Evolutionary conservation across 2,888 invertebrate genomes (phyloP).

Genomic region (Anoncus sp.): DNA sequence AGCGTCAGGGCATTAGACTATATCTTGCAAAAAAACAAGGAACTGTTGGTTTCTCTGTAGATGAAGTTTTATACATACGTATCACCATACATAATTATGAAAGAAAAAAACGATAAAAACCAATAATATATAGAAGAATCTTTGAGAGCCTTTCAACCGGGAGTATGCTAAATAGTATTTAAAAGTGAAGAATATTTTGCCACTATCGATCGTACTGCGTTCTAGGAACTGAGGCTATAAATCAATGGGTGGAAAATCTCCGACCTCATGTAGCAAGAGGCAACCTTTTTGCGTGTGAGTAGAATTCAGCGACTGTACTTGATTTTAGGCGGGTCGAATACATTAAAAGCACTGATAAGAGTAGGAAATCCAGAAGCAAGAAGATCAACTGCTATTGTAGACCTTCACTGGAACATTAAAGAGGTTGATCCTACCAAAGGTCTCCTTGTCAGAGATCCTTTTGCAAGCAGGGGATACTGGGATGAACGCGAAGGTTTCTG

Average conservation of each 20-base stretch:
- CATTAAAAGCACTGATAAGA: constrained; percentile 42
- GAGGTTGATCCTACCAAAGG: constrained; percentile 51
- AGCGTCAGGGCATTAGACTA: no score
- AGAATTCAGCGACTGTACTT: neutral
- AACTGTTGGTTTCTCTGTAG: no score
- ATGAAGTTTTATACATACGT: no score
- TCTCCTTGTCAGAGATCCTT: constrained; percentile 33
- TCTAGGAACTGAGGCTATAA: no score
- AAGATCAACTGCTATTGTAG: constrained; percentile 38
- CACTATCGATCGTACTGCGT: no score
- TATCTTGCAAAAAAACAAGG: no score
- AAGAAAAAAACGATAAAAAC: no score
- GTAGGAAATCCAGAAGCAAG: constrained; percentile 20
- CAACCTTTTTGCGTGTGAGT: constrained; percentile 10
- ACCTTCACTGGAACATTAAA: constrained; percentile 54
- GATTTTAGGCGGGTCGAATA: constrained; percentile 16
- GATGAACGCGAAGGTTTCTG: constrained; percentile 36
- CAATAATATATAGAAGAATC: no score
- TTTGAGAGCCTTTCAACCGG: no score
- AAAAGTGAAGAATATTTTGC: no score
- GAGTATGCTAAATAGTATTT: no score
- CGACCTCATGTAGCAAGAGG: neutral
- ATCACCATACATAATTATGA: no score
- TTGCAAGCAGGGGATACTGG: constrained; percentile 31
- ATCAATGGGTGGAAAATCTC: constrained; percentile 10